Conservation (phyloP, 2,797 vertebrate species). For the Allobates femoralis region DNA sequence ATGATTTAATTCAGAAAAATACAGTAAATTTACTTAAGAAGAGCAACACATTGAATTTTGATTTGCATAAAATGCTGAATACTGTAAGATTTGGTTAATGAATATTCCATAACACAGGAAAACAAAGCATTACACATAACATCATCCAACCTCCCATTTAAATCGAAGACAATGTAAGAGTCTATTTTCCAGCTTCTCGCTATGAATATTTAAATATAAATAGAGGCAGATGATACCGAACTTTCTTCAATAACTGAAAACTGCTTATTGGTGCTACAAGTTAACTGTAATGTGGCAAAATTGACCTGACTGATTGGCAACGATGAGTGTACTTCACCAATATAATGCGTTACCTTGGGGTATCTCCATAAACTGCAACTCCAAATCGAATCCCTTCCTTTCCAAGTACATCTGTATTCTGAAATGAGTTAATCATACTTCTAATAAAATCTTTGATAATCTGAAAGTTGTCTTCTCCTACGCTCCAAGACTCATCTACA, state of each 20-base stretch:
- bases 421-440: slow-evolving; percentile 76
- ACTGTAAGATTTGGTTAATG: background rate
- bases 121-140: background rate
- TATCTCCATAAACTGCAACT: slow-evolving; percentile 81
- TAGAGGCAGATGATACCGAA: no score
- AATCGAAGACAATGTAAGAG: background rate
- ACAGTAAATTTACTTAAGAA: background rate
- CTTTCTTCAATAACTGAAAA: no score
- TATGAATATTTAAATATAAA: background rate
- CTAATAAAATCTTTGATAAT: slow-evolving; percentile 81
- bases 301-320: background rate
- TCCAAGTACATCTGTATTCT: slow-evolving; percentile 70
- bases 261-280: no score
- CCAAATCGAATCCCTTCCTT: slow-evolving; percentile 83
- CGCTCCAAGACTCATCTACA: slow-evolving; percentile 81
- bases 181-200: background rate
- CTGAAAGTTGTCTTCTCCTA: slow-evolving; percentile 75
- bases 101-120: background rate
- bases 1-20: background rate
- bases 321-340: background rate
- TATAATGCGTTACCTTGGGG: slow-evolving; percentile 75
- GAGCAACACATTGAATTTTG: background rate
- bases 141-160: background rate
- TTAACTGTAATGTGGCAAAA: background rate
- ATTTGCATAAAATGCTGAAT: background rate